Percentiles rank a stretch among this genome's conserved stretches.
Evolutionary conservation across 1,140 invertebrate species (phyloP).

Genomic region (Drosophila nannoptera): DNA sequence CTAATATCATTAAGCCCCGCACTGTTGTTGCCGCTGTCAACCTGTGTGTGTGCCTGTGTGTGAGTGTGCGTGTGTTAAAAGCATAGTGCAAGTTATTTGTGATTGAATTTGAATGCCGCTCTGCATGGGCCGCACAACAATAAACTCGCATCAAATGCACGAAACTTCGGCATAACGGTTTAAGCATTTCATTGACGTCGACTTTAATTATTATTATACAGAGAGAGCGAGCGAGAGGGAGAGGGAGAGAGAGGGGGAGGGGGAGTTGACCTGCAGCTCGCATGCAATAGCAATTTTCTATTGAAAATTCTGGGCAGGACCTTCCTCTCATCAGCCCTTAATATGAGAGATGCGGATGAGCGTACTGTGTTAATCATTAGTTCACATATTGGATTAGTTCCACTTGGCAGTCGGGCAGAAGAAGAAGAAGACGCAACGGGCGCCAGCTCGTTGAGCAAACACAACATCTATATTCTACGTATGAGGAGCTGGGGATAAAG

Average conservation of each 20-base stretch:
- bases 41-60: constrained; percentile 5
- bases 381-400: not conserved
- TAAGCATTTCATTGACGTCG: too few relatives aligned
- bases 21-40: constrained; percentile 2
- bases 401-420: not conserved
- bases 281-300: not conserved
- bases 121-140: not conserved
- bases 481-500: not conserved
- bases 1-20: constrained; percentile 5
- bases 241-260: too few relatives aligned
- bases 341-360: not conserved
- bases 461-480: not conserved
- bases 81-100: too few relatives aligned
- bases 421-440: not conserved
- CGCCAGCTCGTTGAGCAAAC: not conserved
- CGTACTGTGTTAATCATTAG: not conserved
- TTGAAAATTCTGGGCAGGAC: too few relatives aligned
- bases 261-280: too few relatives aligned
- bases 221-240: too few relatives aligned
- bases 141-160: too few relatives aligned
- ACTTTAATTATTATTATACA: too few relatives aligned
- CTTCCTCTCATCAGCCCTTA: too few relatives aligned
- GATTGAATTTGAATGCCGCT: not conserved
- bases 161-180: too few relatives aligned
- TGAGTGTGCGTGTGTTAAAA: constrained; percentile 12